Evolutionary conservation across 2,113 vertebrate species (phyloP).

Genomic region (Chascanopsetta lugubris): DNA sequence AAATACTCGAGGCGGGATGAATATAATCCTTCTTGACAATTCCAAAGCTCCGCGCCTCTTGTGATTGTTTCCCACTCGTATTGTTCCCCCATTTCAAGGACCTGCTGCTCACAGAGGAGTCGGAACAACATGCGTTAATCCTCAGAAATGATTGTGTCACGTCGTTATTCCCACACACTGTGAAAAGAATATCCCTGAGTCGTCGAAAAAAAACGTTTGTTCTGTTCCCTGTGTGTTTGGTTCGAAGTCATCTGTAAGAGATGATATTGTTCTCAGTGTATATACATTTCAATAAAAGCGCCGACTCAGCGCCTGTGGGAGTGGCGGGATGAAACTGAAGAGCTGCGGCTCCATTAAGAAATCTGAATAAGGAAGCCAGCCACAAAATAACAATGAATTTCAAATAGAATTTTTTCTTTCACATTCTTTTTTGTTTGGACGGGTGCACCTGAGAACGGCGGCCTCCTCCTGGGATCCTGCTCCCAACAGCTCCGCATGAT

Average conservation of each 20-base stretch:
- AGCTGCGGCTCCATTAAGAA: not conserved
- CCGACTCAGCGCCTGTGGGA: not conserved
- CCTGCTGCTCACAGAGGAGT: not conserved
- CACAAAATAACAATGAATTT: too few species aligned
- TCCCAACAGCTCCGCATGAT: constrained; percentile 88
- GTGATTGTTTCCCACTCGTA: not conserved
- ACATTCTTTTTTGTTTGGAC: not conserved
- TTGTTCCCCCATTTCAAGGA: not conserved
- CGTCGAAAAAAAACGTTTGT: not conserved
- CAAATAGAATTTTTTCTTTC: not conserved
- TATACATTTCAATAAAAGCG: not conserved
- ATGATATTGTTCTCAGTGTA: not conserved
- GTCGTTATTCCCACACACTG: not conserved
- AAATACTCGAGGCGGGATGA: too few species aligned
- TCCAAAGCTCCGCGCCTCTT: too few species aligned
- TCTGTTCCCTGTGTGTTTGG: not conserved
- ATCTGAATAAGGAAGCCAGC: not conserved
- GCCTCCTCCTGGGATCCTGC: constrained; percentile 82
- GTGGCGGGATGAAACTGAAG: not conserved
- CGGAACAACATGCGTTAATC: not conserved
- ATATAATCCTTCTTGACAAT: too few species aligned
- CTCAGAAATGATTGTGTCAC: not conserved
- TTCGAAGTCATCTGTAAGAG: too few species aligned
- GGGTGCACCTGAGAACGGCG: constrained; percentile 73
- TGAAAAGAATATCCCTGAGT: not conserved